Conservation (phyloP, 2,797 vertebrate species). For the Denticeps clupeoides region DNA sequence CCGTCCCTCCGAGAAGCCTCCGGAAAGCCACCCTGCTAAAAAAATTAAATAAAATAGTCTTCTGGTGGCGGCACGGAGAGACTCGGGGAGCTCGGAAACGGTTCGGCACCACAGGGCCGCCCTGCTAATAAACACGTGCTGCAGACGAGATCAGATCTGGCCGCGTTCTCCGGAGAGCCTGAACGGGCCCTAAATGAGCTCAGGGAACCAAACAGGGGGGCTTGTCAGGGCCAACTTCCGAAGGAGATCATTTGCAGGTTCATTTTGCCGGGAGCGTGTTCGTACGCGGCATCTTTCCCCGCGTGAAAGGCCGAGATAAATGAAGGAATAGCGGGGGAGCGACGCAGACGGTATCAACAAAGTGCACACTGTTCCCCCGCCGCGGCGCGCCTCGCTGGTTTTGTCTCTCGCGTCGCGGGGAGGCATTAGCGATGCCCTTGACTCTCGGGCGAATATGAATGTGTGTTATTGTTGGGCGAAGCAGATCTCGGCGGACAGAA, state of each 20-base stretch:
- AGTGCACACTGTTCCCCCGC: slow-evolving; percentile 26
- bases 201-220: slow-evolving; percentile 36
- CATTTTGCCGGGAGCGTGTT: slow-evolving; percentile 39
- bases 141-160: slow-evolving; percentile 28
- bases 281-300: too few species aligned
- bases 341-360: slow-evolving; percentile 28
- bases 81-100: too few species aligned
- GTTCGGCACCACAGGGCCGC: slow-evolving; percentile 2
- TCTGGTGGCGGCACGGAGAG: too few species aligned
- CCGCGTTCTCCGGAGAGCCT: slow-evolving; percentile 36
- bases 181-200: slow-evolving; percentile 46
- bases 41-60: too few species aligned
- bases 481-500: slow-evolving; percentile 5
- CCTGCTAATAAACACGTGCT: slow-evolving; percentile 22
- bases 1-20: too few species aligned
- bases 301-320: too few species aligned
- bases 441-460: slow-evolving; percentile 7
- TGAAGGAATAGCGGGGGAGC: too few species aligned
- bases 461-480: slow-evolving; percentile 15
- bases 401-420: slow-evolving; percentile 21
- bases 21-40: too few species aligned
- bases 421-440: slow-evolving; percentile 14
- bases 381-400: slow-evolving; percentile 24
- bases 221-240: not conserved
- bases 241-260: slow-evolving; percentile 55